Evolutionary conservation across 2,113 vertebrate species (phyloP).

Genomic region (Bujurquina vittata): DNA sequence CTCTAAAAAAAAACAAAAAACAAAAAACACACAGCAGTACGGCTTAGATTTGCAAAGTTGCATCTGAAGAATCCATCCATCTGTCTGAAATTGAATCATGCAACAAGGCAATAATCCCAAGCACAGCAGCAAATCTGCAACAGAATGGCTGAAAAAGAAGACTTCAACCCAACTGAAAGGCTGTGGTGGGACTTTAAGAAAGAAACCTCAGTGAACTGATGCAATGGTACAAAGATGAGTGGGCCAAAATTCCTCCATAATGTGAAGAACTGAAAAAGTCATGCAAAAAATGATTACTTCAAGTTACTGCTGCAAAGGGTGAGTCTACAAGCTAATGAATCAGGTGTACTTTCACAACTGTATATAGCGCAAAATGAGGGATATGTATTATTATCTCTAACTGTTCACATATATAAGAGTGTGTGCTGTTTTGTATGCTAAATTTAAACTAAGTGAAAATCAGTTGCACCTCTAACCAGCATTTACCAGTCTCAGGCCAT

Average conservation of each 20-base stretch:
- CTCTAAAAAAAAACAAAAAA: too few species aligned
- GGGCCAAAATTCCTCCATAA: background rate
- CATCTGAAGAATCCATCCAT: background rate
- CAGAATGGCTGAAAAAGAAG: background rate
- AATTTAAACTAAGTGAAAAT: background rate
- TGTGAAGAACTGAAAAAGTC: background rate
- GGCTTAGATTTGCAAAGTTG: background rate
- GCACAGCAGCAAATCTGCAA: background rate
- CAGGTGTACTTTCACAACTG: background rate
- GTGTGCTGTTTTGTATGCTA: background rate
- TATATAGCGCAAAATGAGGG: background rate
- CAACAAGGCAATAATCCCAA: background rate
- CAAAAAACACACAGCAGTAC: background rate
- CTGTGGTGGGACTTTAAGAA: too few species aligned
- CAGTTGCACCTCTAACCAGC: background rate
- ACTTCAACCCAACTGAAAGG: fast-evolving
- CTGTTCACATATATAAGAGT: background rate
- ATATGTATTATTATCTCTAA: background rate
- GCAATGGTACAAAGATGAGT: background rate
- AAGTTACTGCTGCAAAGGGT: background rate
- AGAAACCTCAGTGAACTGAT: background rate
- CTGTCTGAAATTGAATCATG: background rate
- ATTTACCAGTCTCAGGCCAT: background rate
- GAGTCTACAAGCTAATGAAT: background rate
- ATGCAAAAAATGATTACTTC: background rate